Evolutionary conservation across 2,113 vertebrate species (phyloP).

Genomic region (Catharus fuscescens): DNA sequence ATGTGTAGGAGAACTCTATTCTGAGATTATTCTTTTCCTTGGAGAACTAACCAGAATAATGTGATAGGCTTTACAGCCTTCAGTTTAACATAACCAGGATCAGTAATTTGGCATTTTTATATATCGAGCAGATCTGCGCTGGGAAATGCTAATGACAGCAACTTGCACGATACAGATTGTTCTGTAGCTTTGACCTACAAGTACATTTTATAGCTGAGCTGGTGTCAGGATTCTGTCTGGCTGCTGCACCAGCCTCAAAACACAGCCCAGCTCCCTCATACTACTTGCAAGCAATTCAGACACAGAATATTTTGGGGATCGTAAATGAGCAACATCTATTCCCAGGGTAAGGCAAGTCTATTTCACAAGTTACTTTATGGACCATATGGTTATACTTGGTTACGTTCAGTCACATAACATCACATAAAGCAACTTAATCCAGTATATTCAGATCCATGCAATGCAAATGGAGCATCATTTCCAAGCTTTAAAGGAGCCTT

Average conservation of each 20-base stretch:
- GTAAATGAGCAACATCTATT: constrained; percentile 60
- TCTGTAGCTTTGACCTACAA: constrained; percentile 28
- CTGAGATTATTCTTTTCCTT: background rate
- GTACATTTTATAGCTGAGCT: constrained; percentile 6
- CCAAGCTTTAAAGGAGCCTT: constrained; percentile 30
- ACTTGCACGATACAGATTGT: background rate
- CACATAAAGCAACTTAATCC: constrained; percentile 57
- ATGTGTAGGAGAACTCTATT: background rate
- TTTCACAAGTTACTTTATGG: constrained; percentile 69
- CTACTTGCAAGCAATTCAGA: constrained; percentile 9
- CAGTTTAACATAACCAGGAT: background rate
- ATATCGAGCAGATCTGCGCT: background rate
- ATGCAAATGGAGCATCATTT: constrained; percentile 55
- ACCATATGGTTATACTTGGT: constrained; percentile 58
- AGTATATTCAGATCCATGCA: constrained; percentile 37
- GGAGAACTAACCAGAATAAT: constrained; percentile 1
- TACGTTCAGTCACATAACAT: constrained; percentile 53
- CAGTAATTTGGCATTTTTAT: background rate
- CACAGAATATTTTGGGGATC: constrained; percentile 37
- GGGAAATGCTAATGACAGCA: background rate
- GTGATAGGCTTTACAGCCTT: background rate
- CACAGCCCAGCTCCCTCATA: background rate
- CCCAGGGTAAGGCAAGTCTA: constrained; percentile 55
- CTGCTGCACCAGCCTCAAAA: constrained; percentile 4
- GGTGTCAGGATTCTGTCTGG: constrained; percentile 10